phyloP scores from a whole-genome alignment of 1,140 invertebrate genomes.

The Temnothorax curvispinosus region DNA sequence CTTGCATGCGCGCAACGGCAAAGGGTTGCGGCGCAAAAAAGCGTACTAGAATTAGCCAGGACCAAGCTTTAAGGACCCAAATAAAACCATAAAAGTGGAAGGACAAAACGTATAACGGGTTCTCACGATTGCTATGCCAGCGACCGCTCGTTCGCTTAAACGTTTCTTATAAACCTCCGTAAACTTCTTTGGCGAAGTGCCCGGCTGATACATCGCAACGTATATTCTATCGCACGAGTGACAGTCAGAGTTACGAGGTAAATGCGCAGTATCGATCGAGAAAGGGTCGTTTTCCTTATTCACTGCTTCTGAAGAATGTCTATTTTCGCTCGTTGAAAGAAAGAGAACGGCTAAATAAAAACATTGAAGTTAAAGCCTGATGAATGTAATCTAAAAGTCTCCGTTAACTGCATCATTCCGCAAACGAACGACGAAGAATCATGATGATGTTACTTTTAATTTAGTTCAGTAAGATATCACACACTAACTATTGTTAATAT shows the following conservation, averaged over 20 bases:
- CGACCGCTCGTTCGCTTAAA: conserved; percentile 17
- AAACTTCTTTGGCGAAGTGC: conserved; percentile 15
- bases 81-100: conserved; percentile 74
- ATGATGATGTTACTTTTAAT: neutral
- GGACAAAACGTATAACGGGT: conserved; percentile 14
- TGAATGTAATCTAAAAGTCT: neutral
- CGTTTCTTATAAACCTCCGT: conserved; percentile 58
- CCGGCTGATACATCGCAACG: neutral
- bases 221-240: neutral
- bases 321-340: neutral
- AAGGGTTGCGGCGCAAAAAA: conserved; percentile 62
- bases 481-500: neutral
- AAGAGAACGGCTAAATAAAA: neutral
- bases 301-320: neutral
- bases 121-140: conserved; percentile 4
- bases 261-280: neutral
- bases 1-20: neutral
- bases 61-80: conserved; percentile 31
- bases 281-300: neutral
- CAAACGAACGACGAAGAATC: neutral
- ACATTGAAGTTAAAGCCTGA: neutral
- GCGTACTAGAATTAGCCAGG: conserved; percentile 68
- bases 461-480: neutral
- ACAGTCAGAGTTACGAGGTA: neutral
- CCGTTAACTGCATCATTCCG: neutral